Evolutionary conservation across 2,113 vertebrate species (phyloP).

Genomic region (Glareola pratincola): DNA sequence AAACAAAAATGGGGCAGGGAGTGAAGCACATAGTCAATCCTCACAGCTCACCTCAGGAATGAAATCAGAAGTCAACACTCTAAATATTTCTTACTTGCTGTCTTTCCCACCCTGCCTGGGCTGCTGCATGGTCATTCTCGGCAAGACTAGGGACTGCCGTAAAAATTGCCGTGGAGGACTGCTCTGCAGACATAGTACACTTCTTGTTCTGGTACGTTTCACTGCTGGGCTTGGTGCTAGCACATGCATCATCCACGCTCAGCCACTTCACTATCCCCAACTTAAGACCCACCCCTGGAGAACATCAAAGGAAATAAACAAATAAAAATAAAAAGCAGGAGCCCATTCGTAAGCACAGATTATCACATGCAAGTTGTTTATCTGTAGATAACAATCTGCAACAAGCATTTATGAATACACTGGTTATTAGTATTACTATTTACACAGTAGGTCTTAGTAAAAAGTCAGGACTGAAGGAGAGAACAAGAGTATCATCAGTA

Average conservation of each 20-base stretch:
- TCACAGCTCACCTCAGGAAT: neutral
- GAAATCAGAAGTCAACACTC: neutral
- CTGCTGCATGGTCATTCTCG: neutral
- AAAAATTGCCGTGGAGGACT: neutral
- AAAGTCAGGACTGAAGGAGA: neutral
- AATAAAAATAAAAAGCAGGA: neutral
- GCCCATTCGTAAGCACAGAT: neutral
- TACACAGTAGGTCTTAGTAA: neutral
- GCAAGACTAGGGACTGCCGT: neutral
- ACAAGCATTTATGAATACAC: neutral
- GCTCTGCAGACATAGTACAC: accelerated
- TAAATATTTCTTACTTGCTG: neutral
- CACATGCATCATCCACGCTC: no score
- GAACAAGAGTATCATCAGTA: neutral
- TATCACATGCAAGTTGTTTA: neutral
- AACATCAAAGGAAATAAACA: neutral
- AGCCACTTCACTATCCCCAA: neutral
- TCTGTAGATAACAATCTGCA: neutral
- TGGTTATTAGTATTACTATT: neutral
- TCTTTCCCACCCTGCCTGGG: neutral
- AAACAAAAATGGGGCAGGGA: neutral
- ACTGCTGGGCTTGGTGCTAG: neutral
- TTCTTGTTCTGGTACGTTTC: accelerated
- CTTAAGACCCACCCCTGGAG: neutral
- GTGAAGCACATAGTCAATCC: neutral